Conservation (phyloP, 2,888 invertebrate genomes). For the Archips xylosteana region DNA sequence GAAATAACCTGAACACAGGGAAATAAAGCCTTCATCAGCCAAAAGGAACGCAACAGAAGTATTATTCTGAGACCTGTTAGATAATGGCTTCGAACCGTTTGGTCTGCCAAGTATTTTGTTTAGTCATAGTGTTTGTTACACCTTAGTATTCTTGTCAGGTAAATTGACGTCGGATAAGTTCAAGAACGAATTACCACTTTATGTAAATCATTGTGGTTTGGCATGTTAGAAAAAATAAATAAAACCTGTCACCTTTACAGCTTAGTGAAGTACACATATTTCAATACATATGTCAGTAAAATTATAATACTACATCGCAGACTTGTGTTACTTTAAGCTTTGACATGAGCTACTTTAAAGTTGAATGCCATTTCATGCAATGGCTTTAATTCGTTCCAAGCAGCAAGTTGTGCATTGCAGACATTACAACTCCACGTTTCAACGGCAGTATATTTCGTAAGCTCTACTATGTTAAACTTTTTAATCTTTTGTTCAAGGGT, state of each 20-base stretch:
- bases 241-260: neutral
- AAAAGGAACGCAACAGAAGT: conserved; percentile 45
- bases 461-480: conserved; percentile 9
- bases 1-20: neutral
- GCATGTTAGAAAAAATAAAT: neutral
- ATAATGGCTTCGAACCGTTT: conserved; percentile 38
- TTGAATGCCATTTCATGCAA: neutral
- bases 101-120: conserved; percentile 64
- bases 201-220: neutral
- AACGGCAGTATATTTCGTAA: conserved; percentile 2
- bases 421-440: conserved; percentile 20
- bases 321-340: neutral
- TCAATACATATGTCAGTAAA: too few species aligned
- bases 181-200: neutral
- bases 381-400: neutral
- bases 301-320: neutral
- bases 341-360: neutral
- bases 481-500: conserved; percentile 13
- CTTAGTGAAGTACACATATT: neutral
- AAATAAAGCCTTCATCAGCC: neutral
- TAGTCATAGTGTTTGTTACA: conserved; percentile 51
- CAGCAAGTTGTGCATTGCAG: conserved; percentile 31
- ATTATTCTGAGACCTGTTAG: conserved; percentile 53
- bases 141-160: conserved; percentile 1
- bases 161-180: neutral